phyloP scores from a whole-genome alignment of 2,113 vertebrate genomes.

The Phrynosoma blainvillii region DNA sequence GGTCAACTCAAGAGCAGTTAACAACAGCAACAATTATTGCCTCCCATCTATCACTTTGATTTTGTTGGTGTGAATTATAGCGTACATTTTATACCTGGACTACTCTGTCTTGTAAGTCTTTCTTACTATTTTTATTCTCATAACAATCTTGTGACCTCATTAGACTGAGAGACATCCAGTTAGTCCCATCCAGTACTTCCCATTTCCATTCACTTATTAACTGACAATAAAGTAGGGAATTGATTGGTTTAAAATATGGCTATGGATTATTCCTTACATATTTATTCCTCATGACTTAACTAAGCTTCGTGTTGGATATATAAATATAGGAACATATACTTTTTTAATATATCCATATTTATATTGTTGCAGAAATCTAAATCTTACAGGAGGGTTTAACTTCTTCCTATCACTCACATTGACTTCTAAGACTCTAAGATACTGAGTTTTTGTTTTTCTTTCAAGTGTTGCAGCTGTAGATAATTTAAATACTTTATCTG shows the following conservation, averaged over 20 bases:
- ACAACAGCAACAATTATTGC: too few relatives aligned
- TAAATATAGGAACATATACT: background rate
- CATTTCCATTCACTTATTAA: background rate
- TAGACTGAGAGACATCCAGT: too few relatives aligned
- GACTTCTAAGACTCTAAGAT: conserved; percentile 7
- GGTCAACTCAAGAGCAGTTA: too few relatives aligned
- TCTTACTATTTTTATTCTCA: too few relatives aligned
- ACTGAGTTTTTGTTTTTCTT: background rate
- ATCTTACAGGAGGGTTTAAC: background rate
- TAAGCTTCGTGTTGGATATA: background rate
- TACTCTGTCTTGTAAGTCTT: too few relatives aligned
- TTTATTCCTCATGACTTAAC: conserved; percentile 15
- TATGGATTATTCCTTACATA: background rate
- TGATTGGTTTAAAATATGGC: background rate
- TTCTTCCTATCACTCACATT: background rate
- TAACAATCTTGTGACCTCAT: too few relatives aligned
- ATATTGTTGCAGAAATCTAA: conserved; percentile 11
- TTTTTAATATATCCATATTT: conserved; percentile 3
- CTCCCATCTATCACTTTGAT: too few relatives aligned
- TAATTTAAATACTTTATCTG: conserved; percentile 18
- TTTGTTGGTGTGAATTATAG: too few relatives aligned
- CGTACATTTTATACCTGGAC: too few relatives aligned
- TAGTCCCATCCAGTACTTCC: too few relatives aligned
- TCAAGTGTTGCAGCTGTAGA: conserved; percentile 16
- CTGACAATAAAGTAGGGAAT: background rate